Evolutionary conservation across 2,797 vertebrate species (phyloP), one percentile per base, ranked within the genome.

Genomic region (Pipistrellus pygmaeus): DNA sequence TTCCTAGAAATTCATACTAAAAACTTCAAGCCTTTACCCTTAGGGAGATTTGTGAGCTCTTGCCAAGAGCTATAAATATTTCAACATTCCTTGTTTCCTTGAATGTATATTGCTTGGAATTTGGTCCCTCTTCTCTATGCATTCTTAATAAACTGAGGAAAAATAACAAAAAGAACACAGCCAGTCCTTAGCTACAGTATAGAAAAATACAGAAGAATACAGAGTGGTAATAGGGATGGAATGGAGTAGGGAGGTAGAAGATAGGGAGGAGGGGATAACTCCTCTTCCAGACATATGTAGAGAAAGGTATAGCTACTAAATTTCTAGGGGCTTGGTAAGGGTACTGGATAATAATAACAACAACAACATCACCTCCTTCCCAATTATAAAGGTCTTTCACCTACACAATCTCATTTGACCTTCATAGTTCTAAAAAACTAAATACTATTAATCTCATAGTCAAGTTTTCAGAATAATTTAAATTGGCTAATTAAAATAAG

Each of bases 61-160:
- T 96, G 95, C 94, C 95, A 97, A 96, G 90, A 75, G 64, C 68
- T 95, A 94, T 96, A 96, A 97, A 96, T 97, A 97, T 96, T 95
- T 92, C 94, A 96, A 93, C 83, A 95, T 93, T 95, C 23, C 80
- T 96, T 92, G 72, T 95, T 97, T 97, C 88, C 90, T 94, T 95
- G 92, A 96, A 91, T 96, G 85, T 97, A 96, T 96, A 96, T 96
- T 88, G 85, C 76, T 83, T 90, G 71, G 51, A 23, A 75, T 89
- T 71, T 93, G 51, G 27, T 53, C 23, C 73, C 80, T 88, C 86
- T 84, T 93, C 87, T 95, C 68, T 35, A 53, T 85, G 20, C 23
- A 27, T 75, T 96, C 62, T 85, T 80, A 78, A 51, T 92, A 91
- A 95, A 88, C 32, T 57, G 3, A 95, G 77, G n/a, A 92, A 93